Evolutionary conservation across 2,113 vertebrate species (phyloP).

Genomic region (Potamarius usumacintae): DNA sequence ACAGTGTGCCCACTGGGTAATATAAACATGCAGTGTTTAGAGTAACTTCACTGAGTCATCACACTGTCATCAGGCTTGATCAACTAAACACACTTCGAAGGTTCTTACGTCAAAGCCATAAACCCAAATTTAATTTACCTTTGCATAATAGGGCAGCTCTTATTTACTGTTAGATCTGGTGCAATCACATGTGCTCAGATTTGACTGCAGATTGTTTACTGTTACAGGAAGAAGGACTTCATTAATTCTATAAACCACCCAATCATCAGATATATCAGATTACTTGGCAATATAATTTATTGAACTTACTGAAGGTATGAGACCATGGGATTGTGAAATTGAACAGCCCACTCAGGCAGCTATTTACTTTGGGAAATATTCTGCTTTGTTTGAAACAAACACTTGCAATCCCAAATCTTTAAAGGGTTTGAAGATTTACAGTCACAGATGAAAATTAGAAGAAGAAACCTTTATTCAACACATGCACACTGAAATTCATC

Average conservation of each 20-base stretch:
- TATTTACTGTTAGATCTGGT: neutral
- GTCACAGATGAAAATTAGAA: neutral
- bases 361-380: neutral
- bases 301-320: neutral
- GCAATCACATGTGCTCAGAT: neutral
- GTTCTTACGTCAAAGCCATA: conserved; percentile 18
- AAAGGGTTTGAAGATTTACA: neutral
- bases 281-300: neutral
- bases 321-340: neutral
- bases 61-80: conserved; percentile 14
- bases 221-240: neutral
- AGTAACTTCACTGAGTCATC: neutral
- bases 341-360: neutral
- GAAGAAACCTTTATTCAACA: too few species aligned
- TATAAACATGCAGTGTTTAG: conserved; percentile 30
- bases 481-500: too few species aligned
- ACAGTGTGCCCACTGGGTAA: conserved; percentile 7
- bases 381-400: too few species aligned
- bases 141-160: neutral
- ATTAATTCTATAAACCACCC: neutral
- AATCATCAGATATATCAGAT: neutral
- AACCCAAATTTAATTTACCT: neutral
- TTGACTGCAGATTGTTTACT: neutral
- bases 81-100: conserved; percentile 12
- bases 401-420: neutral